Evolutionary conservation across 2,113 vertebrate genomes (phyloP).

Genomic region (Hippocampus guttulatus): DNA sequence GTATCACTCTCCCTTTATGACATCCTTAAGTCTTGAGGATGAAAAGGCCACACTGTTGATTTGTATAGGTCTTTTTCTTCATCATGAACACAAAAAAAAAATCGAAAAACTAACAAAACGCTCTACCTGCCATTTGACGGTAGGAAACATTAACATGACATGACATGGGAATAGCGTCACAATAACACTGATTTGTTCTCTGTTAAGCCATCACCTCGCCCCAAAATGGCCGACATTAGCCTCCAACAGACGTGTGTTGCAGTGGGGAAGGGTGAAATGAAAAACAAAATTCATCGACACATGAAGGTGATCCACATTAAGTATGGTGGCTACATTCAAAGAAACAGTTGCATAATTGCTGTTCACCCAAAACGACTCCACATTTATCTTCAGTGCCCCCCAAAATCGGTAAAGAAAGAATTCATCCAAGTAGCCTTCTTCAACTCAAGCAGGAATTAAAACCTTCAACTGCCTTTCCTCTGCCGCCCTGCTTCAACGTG

Average conservation of each 20-base stretch:
- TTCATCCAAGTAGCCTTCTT: constrained; percentile 51
- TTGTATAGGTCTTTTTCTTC: constrained; percentile 73
- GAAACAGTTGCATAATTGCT: constrained; percentile 78
- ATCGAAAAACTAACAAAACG: constrained; percentile 59
- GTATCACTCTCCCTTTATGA: constrained; percentile 78
- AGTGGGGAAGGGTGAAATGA: constrained; percentile 46
- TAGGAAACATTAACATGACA: constrained; percentile 64
- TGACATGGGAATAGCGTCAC: constrained; percentile 66
- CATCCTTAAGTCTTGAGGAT: constrained; percentile 77
- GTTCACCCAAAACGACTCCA: constrained; percentile 58
- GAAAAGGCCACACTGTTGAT: constrained; percentile 81
- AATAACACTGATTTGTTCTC: constrained; percentile 77
- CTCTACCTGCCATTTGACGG: constrained; percentile 61
- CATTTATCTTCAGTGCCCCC: constrained; percentile 44
- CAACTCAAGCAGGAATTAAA: constrained; percentile 57
- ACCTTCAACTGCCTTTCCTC: constrained; percentile 45
- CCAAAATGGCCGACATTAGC: constrained; percentile 50
- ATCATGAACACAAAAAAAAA: constrained; percentile 45
- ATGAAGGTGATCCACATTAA: constrained; percentile 70
- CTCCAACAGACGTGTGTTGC: constrained; percentile 41
- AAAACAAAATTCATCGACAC: constrained; percentile 49
- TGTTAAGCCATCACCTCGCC: constrained; percentile 58
- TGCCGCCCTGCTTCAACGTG: constrained; percentile 41
- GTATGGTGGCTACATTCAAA: constrained; percentile 76
- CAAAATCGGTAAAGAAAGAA: constrained; percentile 48